Evolutionary conservation across 2,113 vertebrate species (phyloP).

Genomic region (Ptychochromis oligacanthus): DNA sequence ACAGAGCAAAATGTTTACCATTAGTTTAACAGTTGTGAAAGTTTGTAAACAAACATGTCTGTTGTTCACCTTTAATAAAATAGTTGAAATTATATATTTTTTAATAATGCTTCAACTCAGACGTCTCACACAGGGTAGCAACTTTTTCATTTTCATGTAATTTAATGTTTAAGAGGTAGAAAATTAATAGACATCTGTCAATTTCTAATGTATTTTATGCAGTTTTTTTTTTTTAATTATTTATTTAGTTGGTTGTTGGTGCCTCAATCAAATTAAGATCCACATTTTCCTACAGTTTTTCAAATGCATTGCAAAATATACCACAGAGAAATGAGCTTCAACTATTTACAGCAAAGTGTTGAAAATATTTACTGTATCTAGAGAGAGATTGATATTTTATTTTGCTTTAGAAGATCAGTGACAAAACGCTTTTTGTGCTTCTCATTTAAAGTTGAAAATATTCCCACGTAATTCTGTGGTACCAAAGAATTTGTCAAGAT

Average conservation of each 20-base stretch:
- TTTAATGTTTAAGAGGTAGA: background rate
- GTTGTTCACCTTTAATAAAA: background rate
- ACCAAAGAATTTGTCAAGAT: conserved; percentile 1
- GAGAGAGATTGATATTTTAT: background rate
- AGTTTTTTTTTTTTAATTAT: background rate
- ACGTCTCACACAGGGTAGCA: background rate
- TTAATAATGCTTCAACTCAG: background rate
- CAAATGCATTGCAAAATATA: background rate
- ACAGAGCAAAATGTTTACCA: background rate
- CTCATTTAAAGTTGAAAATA: background rate
- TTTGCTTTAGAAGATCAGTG: background rate
- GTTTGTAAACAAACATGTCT: background rate
- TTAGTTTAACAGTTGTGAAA: background rate
- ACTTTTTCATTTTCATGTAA: background rate
- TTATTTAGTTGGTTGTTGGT: background rate
- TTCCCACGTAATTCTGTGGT: background rate
- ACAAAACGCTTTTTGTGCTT: background rate
- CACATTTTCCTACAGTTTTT: too few relatives aligned
- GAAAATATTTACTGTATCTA: background rate
- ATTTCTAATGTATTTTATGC: background rate
- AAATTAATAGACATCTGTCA: background rate
- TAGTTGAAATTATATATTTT: background rate
- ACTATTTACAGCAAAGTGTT: background rate
- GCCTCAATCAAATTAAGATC: background rate
- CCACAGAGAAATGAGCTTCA: background rate